Percentiles rank a stretch among this genome's conserved stretches.
Evolutionary conservation across 1,140 invertebrate genomes (phyloP).

Genomic region (Periplaneta americana): DNA sequence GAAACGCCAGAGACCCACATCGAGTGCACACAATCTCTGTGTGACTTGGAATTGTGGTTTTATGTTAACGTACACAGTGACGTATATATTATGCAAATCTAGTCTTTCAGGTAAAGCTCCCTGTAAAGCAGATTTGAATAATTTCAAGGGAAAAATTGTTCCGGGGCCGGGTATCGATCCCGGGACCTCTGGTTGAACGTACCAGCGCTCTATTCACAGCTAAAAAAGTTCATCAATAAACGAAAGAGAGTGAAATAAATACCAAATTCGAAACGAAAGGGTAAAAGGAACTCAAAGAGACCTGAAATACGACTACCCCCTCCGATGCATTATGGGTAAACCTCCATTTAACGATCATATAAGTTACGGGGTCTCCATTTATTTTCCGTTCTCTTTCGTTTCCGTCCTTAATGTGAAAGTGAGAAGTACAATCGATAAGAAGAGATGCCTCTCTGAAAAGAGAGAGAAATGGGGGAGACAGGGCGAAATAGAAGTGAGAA

Average conservation of each 20-base stretch:
- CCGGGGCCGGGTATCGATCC: too few species aligned
- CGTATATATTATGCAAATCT: too few species aligned
- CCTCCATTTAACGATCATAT: background rate
- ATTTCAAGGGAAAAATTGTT: too few species aligned
- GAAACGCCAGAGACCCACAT: too few species aligned
- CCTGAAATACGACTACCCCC: background rate
- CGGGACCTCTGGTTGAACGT: too few species aligned
- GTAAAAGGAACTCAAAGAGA: background rate
- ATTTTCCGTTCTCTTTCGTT: background rate
- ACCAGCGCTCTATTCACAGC: too few species aligned
- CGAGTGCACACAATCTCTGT: too few species aligned
- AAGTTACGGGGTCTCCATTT: background rate
- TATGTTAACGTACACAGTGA: too few species aligned
- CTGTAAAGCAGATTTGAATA: too few species aligned
- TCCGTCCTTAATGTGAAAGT: background rate
- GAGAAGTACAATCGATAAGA: background rate
- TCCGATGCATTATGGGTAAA: background rate
- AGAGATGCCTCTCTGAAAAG: background rate
- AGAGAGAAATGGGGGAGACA: background rate
- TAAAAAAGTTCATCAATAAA: background rate
- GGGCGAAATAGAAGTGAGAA: background rate
- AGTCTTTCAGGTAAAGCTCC: too few species aligned
- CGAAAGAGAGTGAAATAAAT: background rate
- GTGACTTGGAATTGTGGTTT: too few species aligned
- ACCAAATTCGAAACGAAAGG: background rate